These are phyloP conservation scores for Gymnopithys bicolor DNA, from an alignment of 2,797 vertebrate species.

Conservation along the genomic window DNA sequence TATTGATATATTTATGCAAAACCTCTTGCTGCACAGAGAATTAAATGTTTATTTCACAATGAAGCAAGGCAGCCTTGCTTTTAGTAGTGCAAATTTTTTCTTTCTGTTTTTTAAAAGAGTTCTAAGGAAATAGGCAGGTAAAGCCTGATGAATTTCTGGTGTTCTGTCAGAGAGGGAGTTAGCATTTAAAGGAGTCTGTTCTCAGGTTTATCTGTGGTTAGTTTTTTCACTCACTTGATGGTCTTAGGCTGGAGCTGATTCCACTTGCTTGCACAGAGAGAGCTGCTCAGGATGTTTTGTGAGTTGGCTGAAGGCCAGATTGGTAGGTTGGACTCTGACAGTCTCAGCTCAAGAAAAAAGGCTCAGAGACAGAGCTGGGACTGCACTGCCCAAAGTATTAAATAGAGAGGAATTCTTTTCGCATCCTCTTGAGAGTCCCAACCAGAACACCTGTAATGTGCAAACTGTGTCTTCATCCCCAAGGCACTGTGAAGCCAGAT, in stretches of 20 bases:
- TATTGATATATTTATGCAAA: background rate
- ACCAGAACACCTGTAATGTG: background rate
- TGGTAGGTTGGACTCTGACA: background rate
- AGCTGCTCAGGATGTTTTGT: background rate
- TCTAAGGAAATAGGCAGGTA: background rate
- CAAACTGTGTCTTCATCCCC: background rate
- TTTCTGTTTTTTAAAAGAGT: fast-evolving
- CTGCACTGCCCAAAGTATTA: background rate
- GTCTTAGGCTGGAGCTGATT: background rate
- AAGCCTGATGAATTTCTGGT: background rate
- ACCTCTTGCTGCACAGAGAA: background rate
- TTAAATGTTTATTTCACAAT: background rate
- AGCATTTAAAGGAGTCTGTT: background rate
- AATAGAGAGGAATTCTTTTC: background rate
- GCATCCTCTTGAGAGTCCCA: background rate
- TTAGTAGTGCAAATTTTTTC: background rate
- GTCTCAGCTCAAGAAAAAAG: background rate
- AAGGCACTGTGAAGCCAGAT: background rate
- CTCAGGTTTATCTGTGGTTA: background rate
- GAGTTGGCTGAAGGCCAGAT: background rate
- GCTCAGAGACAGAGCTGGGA: background rate
- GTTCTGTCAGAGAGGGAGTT: background rate
- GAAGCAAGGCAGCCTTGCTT: background rate
- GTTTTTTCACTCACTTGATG: background rate
- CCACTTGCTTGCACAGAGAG: background rate